Evolutionary conservation across 2,888 invertebrate genomes (phyloP).

Genomic region (Heliconius sara): DNA sequence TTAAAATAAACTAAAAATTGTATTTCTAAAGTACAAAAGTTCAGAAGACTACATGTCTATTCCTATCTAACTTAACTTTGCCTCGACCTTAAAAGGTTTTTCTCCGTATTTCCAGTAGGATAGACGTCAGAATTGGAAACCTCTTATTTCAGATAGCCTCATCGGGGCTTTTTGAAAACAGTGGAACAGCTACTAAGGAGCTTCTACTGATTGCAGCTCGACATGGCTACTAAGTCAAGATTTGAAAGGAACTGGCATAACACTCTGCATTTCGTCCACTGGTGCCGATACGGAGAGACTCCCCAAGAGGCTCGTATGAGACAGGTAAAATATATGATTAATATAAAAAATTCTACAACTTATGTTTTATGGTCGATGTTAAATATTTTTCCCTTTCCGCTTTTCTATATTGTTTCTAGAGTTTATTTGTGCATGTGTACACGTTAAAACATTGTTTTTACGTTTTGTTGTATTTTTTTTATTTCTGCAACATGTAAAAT

Average conservation of each 20-base stretch:
- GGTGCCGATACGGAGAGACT: conserved; percentile 88
- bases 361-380: conserved; percentile 9
- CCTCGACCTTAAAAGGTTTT: conserved; percentile 52
- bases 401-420: conserved; percentile 62
- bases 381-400: conserved; percentile 24
- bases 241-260: conserved; percentile 87
- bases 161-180: conserved; percentile 74
- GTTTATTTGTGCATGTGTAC: conserved; percentile 57
- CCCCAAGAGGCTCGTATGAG: conserved; percentile 87
- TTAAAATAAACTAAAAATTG: neutral
- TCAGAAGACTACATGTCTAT: conserved; percentile 45
- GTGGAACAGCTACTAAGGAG: conserved; percentile 80
- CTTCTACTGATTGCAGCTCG: conserved; percentile 84
- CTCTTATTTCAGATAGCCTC: conserved; percentile 83
- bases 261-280: conserved; percentile 87
- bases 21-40: conserved; percentile 41
- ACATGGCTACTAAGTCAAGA: conserved; percentile 83
- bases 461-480: conserved; percentile 40
- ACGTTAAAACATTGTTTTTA: conserved; percentile 63
- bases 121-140: conserved; percentile 81
- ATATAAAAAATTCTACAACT: conserved; percentile 19
- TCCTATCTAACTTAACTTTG: conserved; percentile 31
- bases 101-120: conserved; percentile 52
- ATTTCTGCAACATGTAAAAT: conserved; percentile 14
- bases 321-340: conserved; percentile 81